Evolutionary conservation across 1,140 invertebrate species (phyloP).

Genomic region (Aricia agestis): DNA sequence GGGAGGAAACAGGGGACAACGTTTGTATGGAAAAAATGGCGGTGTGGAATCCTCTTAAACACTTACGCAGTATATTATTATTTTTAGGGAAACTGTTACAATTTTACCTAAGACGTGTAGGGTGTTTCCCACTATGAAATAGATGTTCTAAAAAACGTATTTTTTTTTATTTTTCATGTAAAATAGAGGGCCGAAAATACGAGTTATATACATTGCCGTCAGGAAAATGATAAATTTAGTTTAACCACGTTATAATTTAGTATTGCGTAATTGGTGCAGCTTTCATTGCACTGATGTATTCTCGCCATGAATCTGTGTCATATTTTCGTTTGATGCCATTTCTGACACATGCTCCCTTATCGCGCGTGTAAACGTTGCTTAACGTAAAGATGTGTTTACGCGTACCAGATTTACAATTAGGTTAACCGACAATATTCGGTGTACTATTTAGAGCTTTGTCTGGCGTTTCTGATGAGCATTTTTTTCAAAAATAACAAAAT

Average conservation of each 20-base stretch:
- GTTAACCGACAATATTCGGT: conserved; percentile 3
- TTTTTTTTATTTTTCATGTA: no score
- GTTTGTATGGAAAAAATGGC: no score
- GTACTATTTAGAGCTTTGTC: neutral
- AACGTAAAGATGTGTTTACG: conserved; percentile 10
- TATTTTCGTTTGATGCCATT: conserved; percentile 6
- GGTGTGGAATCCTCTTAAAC: no score
- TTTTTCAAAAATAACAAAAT: no score
- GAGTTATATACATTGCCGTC: no score
- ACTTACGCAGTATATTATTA: no score
- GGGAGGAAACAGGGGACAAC: no score
- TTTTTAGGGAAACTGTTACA: no score
- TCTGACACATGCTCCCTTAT: neutral
- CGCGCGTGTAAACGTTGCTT: neutral
- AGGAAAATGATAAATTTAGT: neutral
- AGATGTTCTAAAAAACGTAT: no score
- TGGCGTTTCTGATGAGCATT: neutral
- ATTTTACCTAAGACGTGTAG: no score
- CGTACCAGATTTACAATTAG: conserved; percentile 14
- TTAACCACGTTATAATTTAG: neutral
- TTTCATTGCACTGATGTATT: neutral
- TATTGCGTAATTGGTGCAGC: neutral
- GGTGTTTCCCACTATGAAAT: no score
- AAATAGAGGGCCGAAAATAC: no score
- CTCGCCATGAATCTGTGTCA: neutral